Conservation (phyloP, 1,140 invertebrate species). For the Nephotettix cincticeps region DNA sequence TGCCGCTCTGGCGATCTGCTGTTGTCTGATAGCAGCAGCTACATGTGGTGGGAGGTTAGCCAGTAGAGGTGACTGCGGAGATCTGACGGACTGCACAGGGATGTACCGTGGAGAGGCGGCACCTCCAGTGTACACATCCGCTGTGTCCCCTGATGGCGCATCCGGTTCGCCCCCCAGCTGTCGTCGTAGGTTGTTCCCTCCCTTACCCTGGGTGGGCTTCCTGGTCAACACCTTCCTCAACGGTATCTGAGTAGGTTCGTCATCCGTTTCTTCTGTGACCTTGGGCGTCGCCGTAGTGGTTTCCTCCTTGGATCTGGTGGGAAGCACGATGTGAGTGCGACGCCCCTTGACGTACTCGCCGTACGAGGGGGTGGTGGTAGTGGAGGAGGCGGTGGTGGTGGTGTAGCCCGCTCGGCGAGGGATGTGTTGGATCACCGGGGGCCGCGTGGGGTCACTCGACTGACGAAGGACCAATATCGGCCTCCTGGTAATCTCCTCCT, state of each 20-base stretch:
- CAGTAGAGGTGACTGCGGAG: slow-evolving; percentile 27
- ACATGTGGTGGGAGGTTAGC: slow-evolving; percentile 20
- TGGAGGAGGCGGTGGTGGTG: not conserved
- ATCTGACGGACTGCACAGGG: slow-evolving; percentile 50
- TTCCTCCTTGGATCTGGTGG: slow-evolving; percentile 7
- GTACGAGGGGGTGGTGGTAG: slow-evolving; percentile 16
- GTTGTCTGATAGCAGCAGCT: slow-evolving; percentile 20
- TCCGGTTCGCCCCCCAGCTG: slow-evolving; percentile 53
- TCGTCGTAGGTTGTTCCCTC: slow-evolving; percentile 55
- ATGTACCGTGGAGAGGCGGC: slow-evolving; percentile 45
- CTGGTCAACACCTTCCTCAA: slow-evolving; percentile 49
- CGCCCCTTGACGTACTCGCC: slow-evolving; percentile 45
- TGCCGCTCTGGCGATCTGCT: slow-evolving; percentile 3
- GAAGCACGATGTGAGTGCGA: slow-evolving; percentile 46
- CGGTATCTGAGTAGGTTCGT: slow-evolving; percentile 25
- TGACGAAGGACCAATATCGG: slow-evolving; percentile 34
- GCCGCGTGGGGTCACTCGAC: slow-evolving; percentile 25
- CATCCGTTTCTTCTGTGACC: slow-evolving; percentile 45
- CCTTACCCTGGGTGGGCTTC: slow-evolving; percentile 47
- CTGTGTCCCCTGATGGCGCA: slow-evolving; percentile 26
- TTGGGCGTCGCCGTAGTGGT: slow-evolving; percentile 34
- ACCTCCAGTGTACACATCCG: slow-evolving; percentile 44
- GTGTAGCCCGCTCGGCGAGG: slow-evolving; percentile 24
- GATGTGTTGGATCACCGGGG: slow-evolving; percentile 37
- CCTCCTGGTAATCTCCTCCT: slow-evolving; percentile 48